phyloP scores from a whole-genome alignment of 2,888 invertebrate genomes.

The Oeneis ivallda region DNA sequence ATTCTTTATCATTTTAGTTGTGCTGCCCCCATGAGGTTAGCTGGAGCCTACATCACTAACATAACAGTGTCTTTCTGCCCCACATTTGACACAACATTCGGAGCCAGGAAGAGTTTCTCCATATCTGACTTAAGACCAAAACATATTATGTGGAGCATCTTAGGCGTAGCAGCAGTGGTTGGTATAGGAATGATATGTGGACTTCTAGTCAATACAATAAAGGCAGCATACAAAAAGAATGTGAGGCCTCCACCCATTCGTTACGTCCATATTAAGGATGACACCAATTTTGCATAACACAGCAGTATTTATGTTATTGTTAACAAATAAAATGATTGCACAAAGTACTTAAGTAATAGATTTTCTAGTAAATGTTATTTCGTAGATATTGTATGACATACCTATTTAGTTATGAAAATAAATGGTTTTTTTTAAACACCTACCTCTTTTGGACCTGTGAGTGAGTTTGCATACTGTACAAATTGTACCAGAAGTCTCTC shows the following conservation, averaged over 20 bases:
- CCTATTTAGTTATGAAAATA: conserved; percentile 30
- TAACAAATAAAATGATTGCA: background rate
- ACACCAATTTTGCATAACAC: conserved; percentile 63
- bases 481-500: conserved; percentile 89
- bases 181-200: conserved; percentile 68
- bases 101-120: conserved; percentile 54
- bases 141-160: conserved; percentile 72
- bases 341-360: background rate
- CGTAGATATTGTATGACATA: conserved; percentile 24
- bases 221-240: conserved; percentile 63
- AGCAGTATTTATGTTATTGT: conserved; percentile 15
- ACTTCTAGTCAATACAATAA: conserved; percentile 62
- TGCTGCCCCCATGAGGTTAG: conserved; percentile 69
- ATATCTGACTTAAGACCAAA: conserved; percentile 64
- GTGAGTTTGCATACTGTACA: conserved; percentile 86
- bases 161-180: conserved; percentile 66
- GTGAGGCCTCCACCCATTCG: conserved; percentile 64
- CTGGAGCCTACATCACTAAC: conserved; percentile 68
- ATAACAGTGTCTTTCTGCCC: conserved; percentile 68
- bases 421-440: conserved; percentile 48
- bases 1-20: conserved; percentile 58
- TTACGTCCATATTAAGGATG: conserved; percentile 64
- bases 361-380: background rate
- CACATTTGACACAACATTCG: conserved; percentile 62
- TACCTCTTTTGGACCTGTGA: conserved; percentile 85